A percentile compares a stretch with the other conserved stretches of the same genome.
Evolutionary conservation across 2,113 vertebrate species (phyloP).

Genomic region (Nothoprocta pentlandii): DNA sequence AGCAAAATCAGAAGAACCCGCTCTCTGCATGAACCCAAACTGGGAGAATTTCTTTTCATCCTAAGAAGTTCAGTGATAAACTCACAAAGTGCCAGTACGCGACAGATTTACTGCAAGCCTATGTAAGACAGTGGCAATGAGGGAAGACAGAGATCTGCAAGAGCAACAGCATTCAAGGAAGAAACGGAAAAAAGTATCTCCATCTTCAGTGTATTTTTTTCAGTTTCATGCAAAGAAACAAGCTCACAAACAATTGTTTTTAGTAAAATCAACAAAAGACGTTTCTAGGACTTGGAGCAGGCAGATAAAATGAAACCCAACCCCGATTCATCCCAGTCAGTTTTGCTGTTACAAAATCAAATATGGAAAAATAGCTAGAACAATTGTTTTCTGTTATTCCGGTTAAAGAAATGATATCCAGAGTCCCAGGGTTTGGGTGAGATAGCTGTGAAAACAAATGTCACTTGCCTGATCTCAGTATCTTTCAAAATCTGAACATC

Average conservation of each 20-base stretch:
- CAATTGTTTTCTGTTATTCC: background rate
- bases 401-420: constrained; percentile 10
- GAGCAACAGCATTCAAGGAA: background rate
- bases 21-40: background rate
- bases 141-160: background rate
- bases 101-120: background rate
- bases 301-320: background rate
- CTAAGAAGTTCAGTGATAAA: background rate
- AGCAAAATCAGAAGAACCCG: background rate
- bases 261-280: background rate
- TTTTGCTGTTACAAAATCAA: background rate
- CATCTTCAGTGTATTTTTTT: background rate
- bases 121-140: background rate
- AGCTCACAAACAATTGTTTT: background rate
- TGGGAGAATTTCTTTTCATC: background rate
- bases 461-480: background rate
- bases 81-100: background rate
- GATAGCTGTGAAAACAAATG: background rate
- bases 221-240: background rate
- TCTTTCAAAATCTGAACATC: background rate
- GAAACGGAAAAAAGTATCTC: background rate
- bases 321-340: background rate
- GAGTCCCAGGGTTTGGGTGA: background rate
- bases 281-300: background rate
- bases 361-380: constrained; percentile 12